Conservation (phyloP, 1,140 invertebrate genomes). For the Drosophila suzukii region DNA sequence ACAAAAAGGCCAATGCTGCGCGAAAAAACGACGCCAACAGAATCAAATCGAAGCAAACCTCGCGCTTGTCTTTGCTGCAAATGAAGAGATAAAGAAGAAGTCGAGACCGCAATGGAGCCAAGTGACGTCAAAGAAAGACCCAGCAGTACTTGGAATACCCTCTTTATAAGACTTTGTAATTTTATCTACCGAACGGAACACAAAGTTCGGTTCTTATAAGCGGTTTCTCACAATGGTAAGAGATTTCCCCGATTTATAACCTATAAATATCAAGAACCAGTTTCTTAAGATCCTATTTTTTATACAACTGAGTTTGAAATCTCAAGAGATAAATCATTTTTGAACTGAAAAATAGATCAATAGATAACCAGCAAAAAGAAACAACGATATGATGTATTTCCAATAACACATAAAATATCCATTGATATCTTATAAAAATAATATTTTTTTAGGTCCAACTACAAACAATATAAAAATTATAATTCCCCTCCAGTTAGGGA, state of each 20-base stretch:
- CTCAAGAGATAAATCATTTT: too few species aligned
- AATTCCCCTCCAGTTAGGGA: neutral
- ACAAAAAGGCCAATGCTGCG: conserved; percentile 77
- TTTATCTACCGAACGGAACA: too few species aligned
- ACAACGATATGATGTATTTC: too few species aligned
- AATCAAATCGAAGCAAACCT: conserved; percentile 49
- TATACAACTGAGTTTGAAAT: too few species aligned
- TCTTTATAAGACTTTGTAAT: neutral
- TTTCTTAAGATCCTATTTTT: too few species aligned
- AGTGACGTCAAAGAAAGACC: conserved; percentile 19
- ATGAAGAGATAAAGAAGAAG: conserved; percentile 32
- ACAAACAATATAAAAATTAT: neutral
- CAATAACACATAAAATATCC: neutral
- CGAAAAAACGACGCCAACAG: conserved; percentile 47
- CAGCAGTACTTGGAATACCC: neutral
- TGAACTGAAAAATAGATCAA: too few species aligned
- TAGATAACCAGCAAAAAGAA: too few species aligned
- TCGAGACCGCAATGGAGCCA: conserved; percentile 12
- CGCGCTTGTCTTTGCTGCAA: conserved; percentile 38
- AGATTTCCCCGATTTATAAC: too few species aligned
- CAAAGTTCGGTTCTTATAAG: too few species aligned
- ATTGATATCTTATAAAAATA: neutral
- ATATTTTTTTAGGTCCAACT: neutral
- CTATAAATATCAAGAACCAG: too few species aligned
- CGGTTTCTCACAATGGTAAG: too few species aligned